Base-by-base conservation (phyloP, 2,797 vertebrate species). In the Falco novaeseelandiae region DNA sequence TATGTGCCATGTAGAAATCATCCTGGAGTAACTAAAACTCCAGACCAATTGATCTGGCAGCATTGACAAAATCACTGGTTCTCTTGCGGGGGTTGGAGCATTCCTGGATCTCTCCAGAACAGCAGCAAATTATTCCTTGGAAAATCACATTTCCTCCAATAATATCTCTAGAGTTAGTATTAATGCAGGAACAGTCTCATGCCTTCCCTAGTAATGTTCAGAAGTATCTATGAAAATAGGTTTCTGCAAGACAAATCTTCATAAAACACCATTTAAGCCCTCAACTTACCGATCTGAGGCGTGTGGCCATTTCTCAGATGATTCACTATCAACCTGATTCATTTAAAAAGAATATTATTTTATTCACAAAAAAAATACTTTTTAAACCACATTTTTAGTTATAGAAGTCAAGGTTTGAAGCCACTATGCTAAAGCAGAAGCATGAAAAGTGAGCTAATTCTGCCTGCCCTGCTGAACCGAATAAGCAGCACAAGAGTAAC, bases 231-330 rank as follows among this genome's bases (percentile, higher is more conserved):
- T 9, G 36, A 36, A 59, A 76, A 61, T 5, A 54, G 0, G 4
- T 18, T 63, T 55, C 65, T 82, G 74, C 38, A 46, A 54, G 23
- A 51, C 8, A 77, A 30, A 58, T 5, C 19, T 57, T 13, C 25
- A 59, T 15, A 9, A 63, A 66, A 36, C 54, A 54, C 10, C 14
- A 13, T 3, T 1, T 4, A 6, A 81, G 26, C 15, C 49, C 49
- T 32, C 42, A 71, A 98, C 99, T 99, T 96, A 99, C 99, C 94
- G 95, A 98, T 95, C 99, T 98, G 86, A 98, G 88, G 32, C 96
- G 98, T 13, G 98, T 98, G 15, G 98, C 97, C 98, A 99, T 99
- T 49, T 73, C 61, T 57, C 18, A 63, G 67, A 27, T 27, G 72
- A 69, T 32, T 74, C 49, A 26, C 36, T 70, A 21, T 34, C 72